Percentiles rank a stretch among this genome's conserved stretches.
Evolutionary conservation across 1,140 invertebrate genomes (phyloP).

Genomic region (Planococcus citri): DNA sequence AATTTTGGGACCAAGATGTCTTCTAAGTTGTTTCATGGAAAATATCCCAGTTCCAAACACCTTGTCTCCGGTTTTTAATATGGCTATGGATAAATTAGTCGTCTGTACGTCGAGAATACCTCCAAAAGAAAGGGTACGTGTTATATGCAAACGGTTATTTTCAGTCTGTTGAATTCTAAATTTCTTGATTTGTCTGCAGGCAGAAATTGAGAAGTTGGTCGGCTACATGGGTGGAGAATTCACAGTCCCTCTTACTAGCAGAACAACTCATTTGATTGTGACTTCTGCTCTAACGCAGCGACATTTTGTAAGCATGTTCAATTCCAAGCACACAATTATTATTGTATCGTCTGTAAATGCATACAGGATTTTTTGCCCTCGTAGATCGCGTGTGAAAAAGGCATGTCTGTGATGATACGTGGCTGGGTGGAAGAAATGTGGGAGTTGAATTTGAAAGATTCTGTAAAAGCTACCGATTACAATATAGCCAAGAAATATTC

Average conservation of each 20-base stretch:
- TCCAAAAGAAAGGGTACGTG: slow-evolving; percentile 44
- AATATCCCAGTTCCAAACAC: slow-evolving; percentile 59
- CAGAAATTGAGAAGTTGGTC: slow-evolving; percentile 51
- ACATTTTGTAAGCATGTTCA: slow-evolving; percentile 44
- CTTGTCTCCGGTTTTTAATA: slow-evolving; percentile 59
- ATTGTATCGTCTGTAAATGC: neutral
- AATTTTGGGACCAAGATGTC: slow-evolving; percentile 63
- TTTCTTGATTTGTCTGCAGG: slow-evolving; percentile 41
- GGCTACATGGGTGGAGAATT: slow-evolving; percentile 73
- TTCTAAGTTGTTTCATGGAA: slow-evolving; percentile 58
- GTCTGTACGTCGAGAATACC: slow-evolving; percentile 58
- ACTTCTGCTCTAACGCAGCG: slow-evolving; percentile 57
- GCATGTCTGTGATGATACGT: slow-evolving; percentile 59
- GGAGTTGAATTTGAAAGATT: slow-evolving; percentile 46
- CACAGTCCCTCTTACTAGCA: slow-evolving; percentile 50
- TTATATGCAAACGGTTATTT: neutral
- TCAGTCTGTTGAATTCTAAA: slow-evolving; percentile 10
- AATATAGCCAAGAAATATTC: slow-evolving; percentile 47
- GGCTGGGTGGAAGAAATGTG: slow-evolving; percentile 70
- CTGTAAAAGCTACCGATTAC: slow-evolving; percentile 49
- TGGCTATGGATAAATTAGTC: slow-evolving; percentile 63
- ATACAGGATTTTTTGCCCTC: slow-evolving; percentile 29
- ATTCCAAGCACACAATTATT: slow-evolving; percentile 21
- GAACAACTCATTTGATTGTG: slow-evolving; percentile 71
- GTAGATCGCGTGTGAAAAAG: slow-evolving; percentile 55